Evolutionary conservation across 2,797 vertebrate species (phyloP).

Genomic region (Botia kubotai): DNA sequence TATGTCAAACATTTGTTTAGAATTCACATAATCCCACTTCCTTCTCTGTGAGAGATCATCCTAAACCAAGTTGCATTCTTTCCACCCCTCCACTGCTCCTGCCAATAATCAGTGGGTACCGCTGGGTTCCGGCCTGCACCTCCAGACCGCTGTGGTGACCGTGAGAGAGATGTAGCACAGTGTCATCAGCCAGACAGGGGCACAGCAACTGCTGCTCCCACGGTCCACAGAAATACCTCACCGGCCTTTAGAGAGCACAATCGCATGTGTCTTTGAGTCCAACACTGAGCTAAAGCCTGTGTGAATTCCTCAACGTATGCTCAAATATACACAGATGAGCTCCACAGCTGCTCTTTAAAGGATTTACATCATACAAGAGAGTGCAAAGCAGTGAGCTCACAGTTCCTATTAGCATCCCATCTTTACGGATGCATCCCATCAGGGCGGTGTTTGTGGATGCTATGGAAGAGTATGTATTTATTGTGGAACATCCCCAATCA

Average conservation of each 20-base stretch:
- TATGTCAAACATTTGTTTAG: conserved; percentile 23
- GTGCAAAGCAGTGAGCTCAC: conserved; percentile 44
- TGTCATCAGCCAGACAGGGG: conserved; percentile 55
- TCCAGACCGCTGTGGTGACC: conserved; percentile 38
- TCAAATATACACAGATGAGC: conserved; percentile 55
- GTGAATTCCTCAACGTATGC: conserved; percentile 59
- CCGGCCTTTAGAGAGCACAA: conserved; percentile 32
- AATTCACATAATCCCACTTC: conserved; percentile 2
- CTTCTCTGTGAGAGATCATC: conserved; percentile 8
- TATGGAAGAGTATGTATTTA: neutral
- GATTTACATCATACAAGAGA: conserved; percentile 53
- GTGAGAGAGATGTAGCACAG: conserved; percentile 48
- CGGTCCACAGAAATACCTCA: conserved; percentile 58
- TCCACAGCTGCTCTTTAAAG: conserved; percentile 58
- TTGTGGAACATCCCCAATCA: neutral
- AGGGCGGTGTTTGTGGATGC: neutral
- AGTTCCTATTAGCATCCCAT: conserved; percentile 36
- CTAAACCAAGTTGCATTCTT: conserved; percentile 18
- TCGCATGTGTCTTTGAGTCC: conserved; percentile 53
- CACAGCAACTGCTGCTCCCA: conserved; percentile 62
- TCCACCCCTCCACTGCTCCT: conserved; percentile 11
- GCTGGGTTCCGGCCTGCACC: conserved; percentile 50
- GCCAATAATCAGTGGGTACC: conserved; percentile 50
- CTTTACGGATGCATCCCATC: conserved; percentile 9
- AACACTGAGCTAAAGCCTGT: conserved; percentile 52